Evolutionary conservation across 2,888 invertebrate species (phyloP).

Genomic region (Conus canariensis): DNA sequence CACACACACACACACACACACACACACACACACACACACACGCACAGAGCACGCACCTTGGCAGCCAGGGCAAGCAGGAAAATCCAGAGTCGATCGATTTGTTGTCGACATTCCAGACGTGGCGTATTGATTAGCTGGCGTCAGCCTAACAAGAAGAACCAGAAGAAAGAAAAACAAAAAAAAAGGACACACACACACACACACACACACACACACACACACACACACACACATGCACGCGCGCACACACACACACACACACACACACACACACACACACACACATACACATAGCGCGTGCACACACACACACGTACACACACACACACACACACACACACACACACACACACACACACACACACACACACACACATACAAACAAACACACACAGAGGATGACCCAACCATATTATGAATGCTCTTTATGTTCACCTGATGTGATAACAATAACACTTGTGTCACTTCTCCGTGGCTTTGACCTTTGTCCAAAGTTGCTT

Average conservation of each 20-base stretch:
- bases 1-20: constrained; percentile 18
- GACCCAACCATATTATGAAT: neutral
- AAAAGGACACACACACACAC: neutral
- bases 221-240: neutral
- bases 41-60: neutral
- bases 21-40: neutral
- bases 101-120: too few species aligned
- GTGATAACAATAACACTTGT: too few species aligned
- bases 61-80: neutral
- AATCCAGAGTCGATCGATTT: too few species aligned
- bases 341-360: too few species aligned
- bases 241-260: constrained; percentile 18
- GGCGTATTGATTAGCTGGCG: neutral
- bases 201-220: constrained; percentile 18
- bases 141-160: neutral
- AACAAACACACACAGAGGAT: neutral
- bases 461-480: too few species aligned
- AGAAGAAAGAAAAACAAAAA: too few species aligned
- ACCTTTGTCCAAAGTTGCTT: too few species aligned
- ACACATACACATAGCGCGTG: too few species aligned
- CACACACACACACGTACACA: neutral
- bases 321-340: neutral
- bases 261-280: constrained; percentile 18
- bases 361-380: too few species aligned
- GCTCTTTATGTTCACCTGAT: too few species aligned